phyloP scores from a whole-genome alignment of 2,113 vertebrate genomes.

The Sinocyclocheilus anshuiensis region DNA sequence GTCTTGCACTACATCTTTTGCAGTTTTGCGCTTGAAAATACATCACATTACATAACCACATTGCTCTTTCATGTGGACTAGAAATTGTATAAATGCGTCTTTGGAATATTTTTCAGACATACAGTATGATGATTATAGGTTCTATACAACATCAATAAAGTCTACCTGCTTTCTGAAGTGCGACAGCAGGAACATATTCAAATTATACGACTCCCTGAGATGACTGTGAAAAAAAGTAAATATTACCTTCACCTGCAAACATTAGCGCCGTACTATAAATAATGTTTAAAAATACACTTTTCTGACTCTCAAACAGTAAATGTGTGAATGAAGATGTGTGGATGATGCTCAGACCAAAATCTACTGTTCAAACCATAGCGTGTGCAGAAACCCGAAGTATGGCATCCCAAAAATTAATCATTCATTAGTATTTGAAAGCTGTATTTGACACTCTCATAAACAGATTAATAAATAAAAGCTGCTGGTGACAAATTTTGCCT shows the following conservation, averaged over 20 bases:
- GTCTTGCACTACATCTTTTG: neutral
- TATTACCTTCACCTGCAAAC: neutral
- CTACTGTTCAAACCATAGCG: neutral
- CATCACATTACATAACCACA: neutral
- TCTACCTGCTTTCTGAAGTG: neutral
- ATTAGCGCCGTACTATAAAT: neutral
- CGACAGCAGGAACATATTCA: neutral
- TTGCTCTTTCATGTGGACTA: neutral
- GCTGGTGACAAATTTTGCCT: no score
- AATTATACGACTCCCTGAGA: neutral
- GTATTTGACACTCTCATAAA: neutral
- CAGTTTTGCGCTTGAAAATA: neutral
- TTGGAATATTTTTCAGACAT: slow-evolving; percentile 1
- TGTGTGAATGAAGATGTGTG: neutral
- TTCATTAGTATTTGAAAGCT: neutral
- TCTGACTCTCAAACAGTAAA: neutral
- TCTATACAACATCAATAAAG: neutral
- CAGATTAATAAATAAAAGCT: no score
- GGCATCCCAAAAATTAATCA: neutral
- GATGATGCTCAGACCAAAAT: neutral
- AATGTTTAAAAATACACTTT: neutral
- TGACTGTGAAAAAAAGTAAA: neutral
- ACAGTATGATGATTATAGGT: neutral
- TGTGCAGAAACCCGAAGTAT: neutral
- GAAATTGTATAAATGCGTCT: neutral